Conservation (phyloP, 2,113 vertebrate genomes). For the Bettongia penicillata region DNA sequence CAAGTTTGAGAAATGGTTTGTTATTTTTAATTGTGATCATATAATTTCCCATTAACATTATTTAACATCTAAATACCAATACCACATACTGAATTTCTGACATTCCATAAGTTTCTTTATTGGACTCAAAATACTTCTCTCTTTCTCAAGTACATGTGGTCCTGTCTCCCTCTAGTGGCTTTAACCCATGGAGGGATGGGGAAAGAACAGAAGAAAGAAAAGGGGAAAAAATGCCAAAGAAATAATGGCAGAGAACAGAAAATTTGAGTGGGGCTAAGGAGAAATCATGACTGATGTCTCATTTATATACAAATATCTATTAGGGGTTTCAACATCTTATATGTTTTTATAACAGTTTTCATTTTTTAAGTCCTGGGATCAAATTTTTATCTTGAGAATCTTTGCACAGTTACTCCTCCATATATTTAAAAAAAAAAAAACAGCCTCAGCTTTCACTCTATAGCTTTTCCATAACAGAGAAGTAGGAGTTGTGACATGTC, state of each 20-base stretch:
- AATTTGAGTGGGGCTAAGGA: background rate
- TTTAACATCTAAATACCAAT: constrained; percentile 9
- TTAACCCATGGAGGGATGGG: background rate
- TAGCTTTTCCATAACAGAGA: background rate
- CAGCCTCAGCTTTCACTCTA: background rate
- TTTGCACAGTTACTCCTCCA: background rate
- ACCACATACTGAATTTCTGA: constrained; percentile 1
- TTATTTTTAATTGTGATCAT: constrained; percentile 60
- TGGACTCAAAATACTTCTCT: background rate
- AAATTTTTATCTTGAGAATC: background rate
- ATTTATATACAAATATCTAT: background rate
- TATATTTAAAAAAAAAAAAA: background rate
- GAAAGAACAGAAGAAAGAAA: background rate
- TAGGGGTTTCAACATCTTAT: background rate
- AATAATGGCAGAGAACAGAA: background rate
- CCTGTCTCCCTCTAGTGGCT: constrained; percentile 71
- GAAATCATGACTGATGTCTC: background rate
- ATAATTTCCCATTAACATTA: background rate
- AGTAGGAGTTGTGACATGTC: background rate
- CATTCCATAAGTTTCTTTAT: background rate
- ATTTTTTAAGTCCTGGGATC: constrained; percentile 19
- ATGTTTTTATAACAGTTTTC: background rate
- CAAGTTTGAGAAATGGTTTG: constrained; percentile 30
- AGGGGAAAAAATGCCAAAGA: background rate
- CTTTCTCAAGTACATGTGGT: background rate